Percentiles rank a stretch among this genome's conserved stretches.
Conservation (phyloP, 2,113 vertebrate genomes). For the Urocynchramus pylzowi region DNA sequence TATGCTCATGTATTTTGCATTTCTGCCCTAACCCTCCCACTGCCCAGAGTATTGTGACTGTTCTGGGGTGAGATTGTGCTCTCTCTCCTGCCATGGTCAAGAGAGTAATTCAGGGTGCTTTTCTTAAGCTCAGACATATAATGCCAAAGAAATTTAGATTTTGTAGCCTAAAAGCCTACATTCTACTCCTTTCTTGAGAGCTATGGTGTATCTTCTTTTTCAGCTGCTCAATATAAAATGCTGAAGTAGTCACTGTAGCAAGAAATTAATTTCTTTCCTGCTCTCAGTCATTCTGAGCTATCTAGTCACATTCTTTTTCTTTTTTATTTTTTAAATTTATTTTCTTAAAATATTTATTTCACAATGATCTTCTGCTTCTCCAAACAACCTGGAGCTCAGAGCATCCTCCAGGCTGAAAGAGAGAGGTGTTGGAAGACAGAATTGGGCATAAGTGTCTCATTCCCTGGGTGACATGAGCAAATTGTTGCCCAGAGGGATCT, state of each 20-base stretch:
- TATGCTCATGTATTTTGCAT: neutral
- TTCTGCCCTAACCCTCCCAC: neutral
- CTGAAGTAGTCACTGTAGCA: neutral
- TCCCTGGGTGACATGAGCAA: neutral
- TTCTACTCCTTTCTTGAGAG: constrained; percentile 19
- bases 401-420: neutral
- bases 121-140: neutral
- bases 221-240: neutral
- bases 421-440: neutral
- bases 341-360: neutral
- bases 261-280: neutral
- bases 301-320: neutral
- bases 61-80: neutral
- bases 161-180: neutral
- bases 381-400: neutral
- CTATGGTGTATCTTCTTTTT: constrained; percentile 20
- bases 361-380: neutral
- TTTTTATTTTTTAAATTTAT: neutral
- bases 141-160: neutral
- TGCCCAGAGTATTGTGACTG: neutral
- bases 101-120: neutral
- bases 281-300: neutral
- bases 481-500: neutral
- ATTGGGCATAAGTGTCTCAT: neutral
- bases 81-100: neutral